Evolutionary conservation across 2,113 vertebrate genomes (phyloP), one percentile per base, ranked within the genome.

Genomic region (Chaetops frenatus): DNA sequence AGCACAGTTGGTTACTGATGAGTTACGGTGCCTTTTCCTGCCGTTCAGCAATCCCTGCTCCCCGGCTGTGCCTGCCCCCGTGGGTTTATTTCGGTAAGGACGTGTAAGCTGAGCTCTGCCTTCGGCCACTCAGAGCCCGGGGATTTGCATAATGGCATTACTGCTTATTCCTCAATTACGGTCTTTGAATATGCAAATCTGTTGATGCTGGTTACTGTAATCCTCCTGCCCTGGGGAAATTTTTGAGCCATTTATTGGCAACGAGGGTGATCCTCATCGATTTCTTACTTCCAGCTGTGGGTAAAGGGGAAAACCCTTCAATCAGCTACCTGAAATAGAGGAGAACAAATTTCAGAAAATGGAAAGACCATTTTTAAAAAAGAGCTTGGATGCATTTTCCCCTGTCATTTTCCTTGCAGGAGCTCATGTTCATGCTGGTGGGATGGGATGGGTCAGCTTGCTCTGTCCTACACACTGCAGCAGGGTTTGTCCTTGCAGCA

Each of bases 81-180:
- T 6, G 58, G 50, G 78, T 77, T 95, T 88, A 50, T 96, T 94
- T 91, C 3, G 5, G 61, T 50, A 10, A 73, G 73, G 84, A 69
- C 66, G 78, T 42, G 6, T 40, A 60, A 53, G 45, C 40, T 51
- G 56, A 80, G 76, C 53, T 69, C 87, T 62, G 80, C 31, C 48
- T 88, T 50, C 0, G 4, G 74, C 90, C 79, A 79, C 77, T 94
- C 71, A 21, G 40, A 62, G 44, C 67, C 58, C 1, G 4, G 69
- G 67, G 86, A 91, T 97, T 94, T 96, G 67, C 82, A 91, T 95
- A 90, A 96, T 64, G 58, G 28, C 6, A 69, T 92, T 93, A 90
- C 31, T 38, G 77, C 72, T 85, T 70, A 56, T 91, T 95, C 83
- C 86, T 95, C 92, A 78, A 42, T 95, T 88, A 80, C 91, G 67